phyloP scores from a whole-genome alignment of 2,113 vertebrate genomes.

The Daboia siamensis region DNA sequence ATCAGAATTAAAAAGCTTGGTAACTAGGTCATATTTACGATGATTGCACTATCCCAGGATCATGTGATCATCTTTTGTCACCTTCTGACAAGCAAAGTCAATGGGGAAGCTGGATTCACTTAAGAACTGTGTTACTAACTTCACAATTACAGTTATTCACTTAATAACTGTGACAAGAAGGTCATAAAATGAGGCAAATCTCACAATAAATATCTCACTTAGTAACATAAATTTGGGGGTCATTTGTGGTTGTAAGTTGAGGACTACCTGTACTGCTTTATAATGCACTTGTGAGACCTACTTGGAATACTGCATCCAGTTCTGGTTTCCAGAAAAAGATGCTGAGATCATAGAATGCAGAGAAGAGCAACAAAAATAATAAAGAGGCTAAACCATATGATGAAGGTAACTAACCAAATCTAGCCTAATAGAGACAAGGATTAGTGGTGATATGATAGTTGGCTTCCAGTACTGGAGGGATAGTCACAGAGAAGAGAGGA shows the following conservation, averaged over 20 bases:
- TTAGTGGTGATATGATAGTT: neutral
- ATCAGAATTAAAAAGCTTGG: neutral
- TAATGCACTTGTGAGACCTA: neutral
- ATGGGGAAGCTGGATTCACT: neutral
- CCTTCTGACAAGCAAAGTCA: neutral
- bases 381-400: neutral
- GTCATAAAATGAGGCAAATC: neutral
- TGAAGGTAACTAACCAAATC: neutral
- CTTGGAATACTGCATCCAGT: neutral
- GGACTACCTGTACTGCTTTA: neutral
- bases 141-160: neutral
- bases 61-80: neutral
- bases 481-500: neutral
- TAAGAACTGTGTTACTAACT: neutral
- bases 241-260: neutral
- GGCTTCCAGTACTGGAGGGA: neutral
- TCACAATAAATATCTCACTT: neutral
- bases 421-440: neutral
- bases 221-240: neutral
- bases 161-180: neutral
- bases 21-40: neutral
- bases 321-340: neutral
- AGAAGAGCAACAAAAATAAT: neutral
- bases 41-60: neutral
- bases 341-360: neutral